A percentile compares a stretch with the other conserved stretches of the same genome.
Conservation (phyloP, 2,113 vertebrate genomes). For the Paracanthobrama guichenoti region DNA sequence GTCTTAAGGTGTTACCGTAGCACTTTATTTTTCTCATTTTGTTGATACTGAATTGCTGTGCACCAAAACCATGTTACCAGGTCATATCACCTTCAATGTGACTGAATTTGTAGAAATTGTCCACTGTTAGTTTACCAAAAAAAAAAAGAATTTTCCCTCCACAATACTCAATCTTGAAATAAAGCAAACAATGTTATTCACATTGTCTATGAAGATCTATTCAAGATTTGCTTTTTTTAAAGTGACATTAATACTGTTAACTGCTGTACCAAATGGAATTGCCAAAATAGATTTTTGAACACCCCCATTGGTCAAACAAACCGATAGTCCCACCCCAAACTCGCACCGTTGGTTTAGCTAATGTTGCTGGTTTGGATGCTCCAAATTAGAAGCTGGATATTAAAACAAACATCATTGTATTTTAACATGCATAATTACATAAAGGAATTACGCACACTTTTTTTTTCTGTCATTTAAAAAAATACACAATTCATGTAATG, state of each 20-base stretch:
- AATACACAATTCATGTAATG: neutral
- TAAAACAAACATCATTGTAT: neutral
- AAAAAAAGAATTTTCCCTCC: neutral
- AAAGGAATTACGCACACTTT: neutral
- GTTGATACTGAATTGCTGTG: neutral
- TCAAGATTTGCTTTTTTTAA: neutral
- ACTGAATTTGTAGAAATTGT: slow-evolving; percentile 9
- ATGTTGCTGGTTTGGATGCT: neutral
- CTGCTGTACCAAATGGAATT: neutral
- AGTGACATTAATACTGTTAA: neutral
- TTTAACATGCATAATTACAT: neutral
- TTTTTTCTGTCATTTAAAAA: neutral
- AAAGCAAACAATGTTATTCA: slow-evolving; percentile 33
- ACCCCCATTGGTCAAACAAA: neutral
- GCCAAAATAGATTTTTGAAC: neutral
- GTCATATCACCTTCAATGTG: neutral
- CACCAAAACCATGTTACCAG: neutral
- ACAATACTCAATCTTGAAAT: slow-evolving; percentile 44
- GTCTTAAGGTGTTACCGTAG: neutral
- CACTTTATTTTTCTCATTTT: neutral
- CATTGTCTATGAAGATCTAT: neutral
- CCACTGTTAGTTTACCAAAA: slow-evolving; percentile 24
- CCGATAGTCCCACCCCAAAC: neutral
- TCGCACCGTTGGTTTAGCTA: neutral
- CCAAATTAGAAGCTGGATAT: neutral